Evolutionary conservation across 2,888 invertebrate species (phyloP).

Genomic region (Scaptomyza cyrtandrae): DNA sequence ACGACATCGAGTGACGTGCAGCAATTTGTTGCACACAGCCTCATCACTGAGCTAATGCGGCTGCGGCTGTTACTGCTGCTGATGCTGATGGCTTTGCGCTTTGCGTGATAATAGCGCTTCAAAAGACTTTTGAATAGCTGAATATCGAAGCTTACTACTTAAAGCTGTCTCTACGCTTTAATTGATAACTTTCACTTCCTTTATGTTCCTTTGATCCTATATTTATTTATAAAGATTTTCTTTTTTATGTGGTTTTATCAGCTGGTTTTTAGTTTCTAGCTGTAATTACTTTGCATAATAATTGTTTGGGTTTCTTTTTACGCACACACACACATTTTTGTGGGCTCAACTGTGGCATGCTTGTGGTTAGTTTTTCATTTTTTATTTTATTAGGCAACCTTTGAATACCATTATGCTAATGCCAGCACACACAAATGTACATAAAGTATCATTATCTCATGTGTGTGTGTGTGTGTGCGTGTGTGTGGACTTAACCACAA

Average conservation of each 20-base stretch:
- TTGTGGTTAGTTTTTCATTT: constrained; percentile 34
- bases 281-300: constrained; percentile 41
- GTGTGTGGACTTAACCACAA: constrained; percentile 11
- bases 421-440: not conserved
- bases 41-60: not conserved
- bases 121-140: constrained; percentile 55
- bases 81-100: not conserved
- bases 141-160: constrained; percentile 6
- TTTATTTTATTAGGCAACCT: constrained; percentile 6
- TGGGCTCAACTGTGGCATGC: constrained; percentile 23
- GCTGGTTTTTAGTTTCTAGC: constrained; percentile 6
- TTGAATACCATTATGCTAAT: constrained; percentile 24
- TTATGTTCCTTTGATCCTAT: constrained; percentile 20
- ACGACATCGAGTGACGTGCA: constrained; percentile 51
- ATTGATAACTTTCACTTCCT: not conserved
- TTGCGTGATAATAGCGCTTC: constrained; percentile 58
- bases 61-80: not conserved
- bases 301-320: constrained; percentile 18
- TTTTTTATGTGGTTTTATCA: not conserved
- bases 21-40: constrained; percentile 63
- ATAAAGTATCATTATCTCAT: too few relatives aligned
- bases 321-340: constrained; percentile 4
- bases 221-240: not conserved
- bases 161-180: not conserved
- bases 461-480: not conserved